Evolutionary conservation across 2,113 vertebrate species (phyloP), one percentile per base, ranked within the genome.

Genomic region (Panthera leo): DNA sequence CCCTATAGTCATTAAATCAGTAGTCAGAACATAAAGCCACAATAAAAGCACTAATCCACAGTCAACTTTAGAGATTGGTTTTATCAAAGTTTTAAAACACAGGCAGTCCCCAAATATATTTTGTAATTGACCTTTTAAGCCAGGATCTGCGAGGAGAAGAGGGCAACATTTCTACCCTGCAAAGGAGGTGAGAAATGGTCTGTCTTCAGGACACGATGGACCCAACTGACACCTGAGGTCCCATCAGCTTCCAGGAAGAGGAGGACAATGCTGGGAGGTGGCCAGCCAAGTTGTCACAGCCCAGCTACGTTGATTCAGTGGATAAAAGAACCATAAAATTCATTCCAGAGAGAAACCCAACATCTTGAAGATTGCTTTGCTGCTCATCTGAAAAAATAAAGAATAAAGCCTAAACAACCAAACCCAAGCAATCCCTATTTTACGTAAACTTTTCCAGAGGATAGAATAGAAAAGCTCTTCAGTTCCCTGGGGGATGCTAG

Each of bases 1-100:
- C 61, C 7, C 18, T 51, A 1, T 27, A 58, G 36, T 92, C 19
- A 84, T 83, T 83, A 58, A 65, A 34, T 78, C 15, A 58, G 12
- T 73, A 36, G 70, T 84, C 36, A 92, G 16, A 83, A 71, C 42
- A 68, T 18, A 34, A 2, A 76, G 70, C 48, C 39, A 61, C 27
- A 85, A 29, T 42, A 78, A 51, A 80, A 83, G 25, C 76, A 80
- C 18, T 63, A 68, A 84, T 76, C 42, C 78, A 79, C 10, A 71
- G 19, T 39, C 67, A 67, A 36, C 21, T 80, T 68, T 71, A 82
- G 9, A 82, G 5, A 29, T 51, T 82, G 42, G 21, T 82, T 65
- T 95, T 31, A 58, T 75, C n/a, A 88, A 29, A 92, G 36, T 39
- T 85, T 42, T 53, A 73, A 55, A 70, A 83, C 80, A 85, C 1